A percentile compares a stretch with the other conserved stretches of the same genome.
These are phyloP conservation scores for Chrysoperla carnea DNA, from an alignment of 1,140 invertebrate species.

Conservation along the genomic window DNA sequence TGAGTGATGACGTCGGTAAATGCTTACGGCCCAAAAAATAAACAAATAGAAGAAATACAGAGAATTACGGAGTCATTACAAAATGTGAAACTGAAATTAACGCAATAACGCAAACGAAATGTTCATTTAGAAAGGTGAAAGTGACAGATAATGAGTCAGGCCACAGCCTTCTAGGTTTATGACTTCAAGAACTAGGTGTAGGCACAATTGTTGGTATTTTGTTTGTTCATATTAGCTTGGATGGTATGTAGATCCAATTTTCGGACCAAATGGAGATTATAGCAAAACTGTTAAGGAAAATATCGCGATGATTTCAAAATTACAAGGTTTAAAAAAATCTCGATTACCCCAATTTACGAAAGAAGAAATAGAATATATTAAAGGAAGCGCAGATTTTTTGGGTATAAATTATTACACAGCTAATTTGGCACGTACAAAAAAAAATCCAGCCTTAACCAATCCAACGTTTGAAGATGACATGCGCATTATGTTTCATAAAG, in stretches of 20 bases:
- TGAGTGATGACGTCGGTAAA: too few species aligned
- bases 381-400: constrained; percentile 31
- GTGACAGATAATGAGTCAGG: background rate
- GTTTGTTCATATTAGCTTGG: constrained; percentile 9
- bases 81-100: too few species aligned
- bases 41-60: too few species aligned
- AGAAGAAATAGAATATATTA: constrained; percentile 24
- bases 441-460: constrained; percentile 4
- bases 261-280: constrained; percentile 11
- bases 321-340: constrained; percentile 22
- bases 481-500: constrained; percentile 22
- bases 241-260: constrained; percentile 12
- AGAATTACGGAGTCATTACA: too few species aligned
- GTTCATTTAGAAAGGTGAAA: too few species aligned
- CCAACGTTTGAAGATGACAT: constrained; percentile 32
- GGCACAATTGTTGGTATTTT: too few species aligned
- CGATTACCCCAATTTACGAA: constrained; percentile 27
- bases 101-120: too few species aligned
- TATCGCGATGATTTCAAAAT: constrained; percentile 22
- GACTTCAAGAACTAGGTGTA: too few species aligned
- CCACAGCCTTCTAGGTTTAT: too few species aligned
- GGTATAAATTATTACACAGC: constrained; percentile 27
- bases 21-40: too few species aligned
- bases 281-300: constrained; percentile 19
- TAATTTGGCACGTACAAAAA: background rate